Conservation (phyloP, 30 jellyfish, hydroid and myxozoan genomes). For the Nemopilema nomurai region DNA sequence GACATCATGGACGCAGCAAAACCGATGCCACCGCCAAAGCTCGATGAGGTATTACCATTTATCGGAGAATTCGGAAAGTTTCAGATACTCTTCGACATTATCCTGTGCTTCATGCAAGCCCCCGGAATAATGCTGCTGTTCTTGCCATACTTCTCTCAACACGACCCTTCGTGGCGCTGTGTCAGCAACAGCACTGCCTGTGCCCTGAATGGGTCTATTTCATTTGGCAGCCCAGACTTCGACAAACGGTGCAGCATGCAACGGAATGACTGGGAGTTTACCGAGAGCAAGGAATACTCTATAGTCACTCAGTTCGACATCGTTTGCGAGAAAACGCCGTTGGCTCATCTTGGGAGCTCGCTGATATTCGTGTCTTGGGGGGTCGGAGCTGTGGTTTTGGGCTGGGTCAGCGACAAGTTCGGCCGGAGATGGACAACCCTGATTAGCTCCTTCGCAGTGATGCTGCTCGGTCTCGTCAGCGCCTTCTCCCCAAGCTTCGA, state of each 20-base stretch:
- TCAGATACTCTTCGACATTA: constrained; percentile 64
- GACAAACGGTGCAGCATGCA: constrained; percentile 58
- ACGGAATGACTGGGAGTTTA: constrained; percentile 63
- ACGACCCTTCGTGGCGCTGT: constrained; percentile 92
- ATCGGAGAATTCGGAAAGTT: constrained; percentile 86
- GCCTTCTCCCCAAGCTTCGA: constrained; percentile 60
- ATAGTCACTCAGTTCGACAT: constrained; percentile 86
- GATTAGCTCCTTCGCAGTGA: constrained; percentile 30
- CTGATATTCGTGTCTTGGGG: constrained; percentile 88
- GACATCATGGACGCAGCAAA: neutral
- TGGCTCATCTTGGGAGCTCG: constrained; percentile 65
- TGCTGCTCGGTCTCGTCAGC: constrained; percentile 43
- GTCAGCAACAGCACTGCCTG: constrained; percentile 78
- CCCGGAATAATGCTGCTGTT: constrained; percentile 78
- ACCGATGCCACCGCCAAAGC: constrained; percentile 4
- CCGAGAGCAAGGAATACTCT: constrained; percentile 67
- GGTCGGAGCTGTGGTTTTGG: constrained; percentile 81
- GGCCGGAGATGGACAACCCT: constrained; percentile 58
- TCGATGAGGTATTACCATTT: constrained; percentile 74
- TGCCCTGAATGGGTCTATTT: constrained; percentile 52
- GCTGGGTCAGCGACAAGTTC: constrained; percentile 89
- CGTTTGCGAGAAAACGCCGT: constrained; percentile 66
- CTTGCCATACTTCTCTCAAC: constrained; percentile 82
- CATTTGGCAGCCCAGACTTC: constrained; percentile 3
- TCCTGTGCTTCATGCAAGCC: constrained; percentile 58